phyloP scores from a whole-genome alignment of 1,140 invertebrate genomes.

The Gonatopus flavifemur region DNA sequence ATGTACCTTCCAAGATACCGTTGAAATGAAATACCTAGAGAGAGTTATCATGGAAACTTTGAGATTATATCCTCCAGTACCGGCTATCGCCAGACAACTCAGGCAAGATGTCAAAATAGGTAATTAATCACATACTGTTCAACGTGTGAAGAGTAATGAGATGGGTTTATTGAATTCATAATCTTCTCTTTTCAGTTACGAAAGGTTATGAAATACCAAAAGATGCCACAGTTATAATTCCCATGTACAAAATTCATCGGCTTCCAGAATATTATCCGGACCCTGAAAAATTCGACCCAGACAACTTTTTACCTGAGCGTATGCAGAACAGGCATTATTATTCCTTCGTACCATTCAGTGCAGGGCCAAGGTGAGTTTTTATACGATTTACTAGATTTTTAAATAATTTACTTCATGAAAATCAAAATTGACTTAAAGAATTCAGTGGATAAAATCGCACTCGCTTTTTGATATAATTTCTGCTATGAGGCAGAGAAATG shows the following conservation, averaged over 20 bases:
- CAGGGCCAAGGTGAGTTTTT: slow-evolving; percentile 78
- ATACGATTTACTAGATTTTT: too few relatives aligned
- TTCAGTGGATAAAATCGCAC: too few relatives aligned
- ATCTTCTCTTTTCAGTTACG: slow-evolving; percentile 49
- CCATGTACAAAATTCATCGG: slow-evolving; percentile 75
- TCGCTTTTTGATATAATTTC: too few relatives aligned
- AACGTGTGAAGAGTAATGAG: slow-evolving; percentile 32
- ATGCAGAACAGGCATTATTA: slow-evolving; percentile 80
- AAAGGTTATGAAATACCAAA: slow-evolving; percentile 64
- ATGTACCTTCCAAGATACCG: slow-evolving; percentile 77
- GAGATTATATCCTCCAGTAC: slow-evolving; percentile 79
- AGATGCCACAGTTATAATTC: slow-evolving; percentile 69
- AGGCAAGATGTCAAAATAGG: slow-evolving; percentile 71
- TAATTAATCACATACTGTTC: slow-evolving; percentile 47
- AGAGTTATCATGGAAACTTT: slow-evolving; percentile 76
- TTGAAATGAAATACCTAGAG: slow-evolving; percentile 83
- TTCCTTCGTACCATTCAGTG: slow-evolving; percentile 86
- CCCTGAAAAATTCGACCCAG: slow-evolving; percentile 84
- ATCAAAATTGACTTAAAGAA: too few relatives aligned
- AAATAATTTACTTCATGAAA: too few relatives aligned
- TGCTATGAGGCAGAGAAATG: too few relatives aligned
- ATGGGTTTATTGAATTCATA: not conserved
- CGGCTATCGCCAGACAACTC: slow-evolving; percentile 72
- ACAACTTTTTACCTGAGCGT: slow-evolving; percentile 86
- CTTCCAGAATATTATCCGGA: slow-evolving; percentile 78